A percentile compares a stretch with the other conserved stretches of the same genome.
Conservation (phyloP, 2,888 invertebrate genomes). For the Calliopum simillimum region DNA sequence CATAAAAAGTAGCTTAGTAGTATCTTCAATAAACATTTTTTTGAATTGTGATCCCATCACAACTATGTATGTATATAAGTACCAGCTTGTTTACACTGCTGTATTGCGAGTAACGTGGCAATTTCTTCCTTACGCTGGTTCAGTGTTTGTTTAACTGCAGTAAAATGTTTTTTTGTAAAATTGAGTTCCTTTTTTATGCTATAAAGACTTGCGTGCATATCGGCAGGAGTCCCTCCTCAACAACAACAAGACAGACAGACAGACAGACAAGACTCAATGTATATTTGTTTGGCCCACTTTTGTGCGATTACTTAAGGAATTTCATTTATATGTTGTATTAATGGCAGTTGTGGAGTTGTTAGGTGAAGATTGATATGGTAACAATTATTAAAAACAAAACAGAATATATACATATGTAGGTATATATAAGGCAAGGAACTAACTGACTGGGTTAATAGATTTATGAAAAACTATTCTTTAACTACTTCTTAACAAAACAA, state of each 20-base stretch:
- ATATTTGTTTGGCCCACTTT: constrained; percentile 44
- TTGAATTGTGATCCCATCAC: background rate
- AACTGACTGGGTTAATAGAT: too few species aligned
- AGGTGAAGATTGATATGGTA: background rate
- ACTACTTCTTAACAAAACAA: too few species aligned
- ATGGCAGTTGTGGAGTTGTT: too few species aligned
- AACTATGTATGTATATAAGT: background rate
- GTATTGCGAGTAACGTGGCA: background rate
- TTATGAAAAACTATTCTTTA: too few species aligned
- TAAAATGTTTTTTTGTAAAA: background rate
- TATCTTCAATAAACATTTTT: background rate
- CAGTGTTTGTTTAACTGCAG: too few species aligned
- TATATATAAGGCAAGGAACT: background rate
- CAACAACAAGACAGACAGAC: too few species aligned
- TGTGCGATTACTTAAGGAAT: background rate
- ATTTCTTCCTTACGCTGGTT: too few species aligned
- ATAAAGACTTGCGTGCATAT: background rate
- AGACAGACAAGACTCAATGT: constrained; percentile 1
- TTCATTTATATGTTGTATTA: too few species aligned
- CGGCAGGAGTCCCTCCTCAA: background rate
- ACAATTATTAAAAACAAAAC: constrained; percentile 9
- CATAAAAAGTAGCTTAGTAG: background rate
- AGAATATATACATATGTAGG: background rate
- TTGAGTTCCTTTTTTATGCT: background rate
- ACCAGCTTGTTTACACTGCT: background rate